Evolutionary conservation across 2,113 vertebrate species (phyloP).

Genomic region (Erythrolamprus reginae): DNA sequence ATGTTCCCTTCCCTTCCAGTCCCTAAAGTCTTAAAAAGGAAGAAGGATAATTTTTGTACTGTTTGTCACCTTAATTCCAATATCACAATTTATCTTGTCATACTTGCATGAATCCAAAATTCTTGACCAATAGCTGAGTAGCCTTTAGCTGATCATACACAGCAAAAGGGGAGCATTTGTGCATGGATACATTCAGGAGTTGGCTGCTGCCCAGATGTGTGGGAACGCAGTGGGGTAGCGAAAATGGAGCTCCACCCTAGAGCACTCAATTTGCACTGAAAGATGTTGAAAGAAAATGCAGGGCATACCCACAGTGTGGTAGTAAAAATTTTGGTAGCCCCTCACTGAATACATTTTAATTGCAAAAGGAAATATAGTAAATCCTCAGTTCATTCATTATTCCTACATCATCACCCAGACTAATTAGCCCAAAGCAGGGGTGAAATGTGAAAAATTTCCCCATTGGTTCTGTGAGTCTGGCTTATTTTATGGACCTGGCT

Average conservation of each 20-base stretch:
- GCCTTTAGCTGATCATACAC: neutral
- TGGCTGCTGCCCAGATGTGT: too few species aligned
- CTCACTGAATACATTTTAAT: too few species aligned
- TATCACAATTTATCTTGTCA: neutral
- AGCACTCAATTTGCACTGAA: too few species aligned
- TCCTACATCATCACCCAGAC: neutral
- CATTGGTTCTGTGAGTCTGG: too few species aligned
- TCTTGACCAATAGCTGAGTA: neutral
- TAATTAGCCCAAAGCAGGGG: neutral
- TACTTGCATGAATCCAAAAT: neutral
- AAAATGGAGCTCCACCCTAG: too few species aligned
- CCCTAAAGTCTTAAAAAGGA: neutral
- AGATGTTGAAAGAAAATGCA: too few species aligned
- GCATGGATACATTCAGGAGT: too few species aligned
- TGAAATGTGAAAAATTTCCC: too few species aligned
- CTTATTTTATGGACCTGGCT: too few species aligned
- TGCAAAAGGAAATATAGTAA: neutral
- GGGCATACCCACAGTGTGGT: too few species aligned
- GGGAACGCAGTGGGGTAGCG: too few species aligned
- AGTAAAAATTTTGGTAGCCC: too few species aligned
- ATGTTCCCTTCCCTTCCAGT: neutral
- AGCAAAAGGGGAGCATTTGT: neutral
- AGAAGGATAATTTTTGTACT: conserved; percentile 8
- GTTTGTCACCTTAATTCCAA: neutral
- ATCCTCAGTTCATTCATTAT: neutral